Evolutionary conservation across 2,113 vertebrate species (phyloP), one percentile per base, ranked within the genome.

Genomic region (Calidris pygmaea): DNA sequence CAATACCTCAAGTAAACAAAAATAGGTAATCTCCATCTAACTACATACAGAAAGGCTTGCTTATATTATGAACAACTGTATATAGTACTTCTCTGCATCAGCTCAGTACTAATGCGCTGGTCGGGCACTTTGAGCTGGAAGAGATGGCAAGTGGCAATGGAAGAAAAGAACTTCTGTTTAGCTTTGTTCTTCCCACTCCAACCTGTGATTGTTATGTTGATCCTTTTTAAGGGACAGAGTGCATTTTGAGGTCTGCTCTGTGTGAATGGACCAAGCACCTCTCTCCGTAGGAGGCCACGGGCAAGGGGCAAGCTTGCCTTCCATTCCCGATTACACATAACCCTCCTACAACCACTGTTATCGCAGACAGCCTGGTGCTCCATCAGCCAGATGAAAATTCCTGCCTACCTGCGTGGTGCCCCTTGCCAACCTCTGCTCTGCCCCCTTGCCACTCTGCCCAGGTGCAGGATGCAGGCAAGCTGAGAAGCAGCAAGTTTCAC

Each of bases 161-260:
- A 20, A 89, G 47, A 87, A 70, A 58, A 73, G 15, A 91, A 63
- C 56, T 77, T 77, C 41, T 29, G 14, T 43, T 94, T 32, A 89
- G 27, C 32, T 75, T 75, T 82, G 39, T 22, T 82, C 78, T 81
- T 91, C 35, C 47, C 39, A 43, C 43, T 55, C 52, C 32, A 65
- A 65, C 12, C 24, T 34, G 22, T 5, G 6, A 47, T 65, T 82
- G 65, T 43, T 78, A 63, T 41, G 87, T 70, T 75, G 32, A 35
- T 58, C 62, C 20, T 37, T 72, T 89, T 39, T 23, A n/a, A 55
- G 80, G 45, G 52, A 55, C 14, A 7, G 47, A 48, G 47, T 67
- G 65, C 50, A 74, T 58, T 86, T 77, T 66, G 45, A 87, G 41
- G 17, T 55, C 65, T 67, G 55, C 10, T 68, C 32, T n/a, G 32